Evolutionary conservation across 2,797 vertebrate species (phyloP).

Genomic region (Podarcis siculus): DNA sequence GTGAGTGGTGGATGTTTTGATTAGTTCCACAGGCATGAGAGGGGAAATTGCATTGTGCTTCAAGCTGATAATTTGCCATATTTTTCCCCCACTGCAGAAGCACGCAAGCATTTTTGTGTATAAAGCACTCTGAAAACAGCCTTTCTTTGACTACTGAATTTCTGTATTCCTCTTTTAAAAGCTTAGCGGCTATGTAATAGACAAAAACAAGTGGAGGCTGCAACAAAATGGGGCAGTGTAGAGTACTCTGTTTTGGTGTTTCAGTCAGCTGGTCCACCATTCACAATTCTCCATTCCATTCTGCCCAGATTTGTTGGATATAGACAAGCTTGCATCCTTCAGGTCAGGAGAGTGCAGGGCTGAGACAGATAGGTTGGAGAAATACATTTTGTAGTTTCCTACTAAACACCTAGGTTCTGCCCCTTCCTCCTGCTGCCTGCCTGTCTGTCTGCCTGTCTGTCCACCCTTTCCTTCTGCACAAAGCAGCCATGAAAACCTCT

Average conservation of each 20-base stretch:
- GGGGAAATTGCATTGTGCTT: constrained; percentile 21
- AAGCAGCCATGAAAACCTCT: too few relatives aligned
- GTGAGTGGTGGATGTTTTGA: constrained; percentile 49
- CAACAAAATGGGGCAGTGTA: not conserved
- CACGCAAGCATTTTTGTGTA: not conserved
- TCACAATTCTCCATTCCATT: not conserved
- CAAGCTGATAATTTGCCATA: not conserved
- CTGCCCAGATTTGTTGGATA: not conserved
- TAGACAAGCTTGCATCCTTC: too few relatives aligned
- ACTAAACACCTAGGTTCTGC: too few relatives aligned
- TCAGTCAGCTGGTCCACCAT: not conserved
- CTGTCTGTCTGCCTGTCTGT: too few relatives aligned
- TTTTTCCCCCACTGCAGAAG: not conserved
- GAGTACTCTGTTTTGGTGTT: not conserved
- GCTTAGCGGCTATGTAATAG: not conserved
- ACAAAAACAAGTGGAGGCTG: not conserved
- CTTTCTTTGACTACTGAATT: not conserved
- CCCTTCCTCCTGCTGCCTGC: too few relatives aligned
- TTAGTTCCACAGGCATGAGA: constrained; percentile 36
- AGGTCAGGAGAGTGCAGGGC: too few relatives aligned
- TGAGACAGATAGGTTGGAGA: too few relatives aligned
- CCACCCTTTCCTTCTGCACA: too few relatives aligned
- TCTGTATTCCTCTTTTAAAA: not conserved
- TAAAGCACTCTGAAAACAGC: not conserved
- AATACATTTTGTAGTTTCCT: too few relatives aligned